Percentiles rank a stretch among this genome's conserved stretches.
Evolutionary conservation across 64 coral and sea anemone genomes (phyloP).

Genomic region (Montipora sp.): DNA sequence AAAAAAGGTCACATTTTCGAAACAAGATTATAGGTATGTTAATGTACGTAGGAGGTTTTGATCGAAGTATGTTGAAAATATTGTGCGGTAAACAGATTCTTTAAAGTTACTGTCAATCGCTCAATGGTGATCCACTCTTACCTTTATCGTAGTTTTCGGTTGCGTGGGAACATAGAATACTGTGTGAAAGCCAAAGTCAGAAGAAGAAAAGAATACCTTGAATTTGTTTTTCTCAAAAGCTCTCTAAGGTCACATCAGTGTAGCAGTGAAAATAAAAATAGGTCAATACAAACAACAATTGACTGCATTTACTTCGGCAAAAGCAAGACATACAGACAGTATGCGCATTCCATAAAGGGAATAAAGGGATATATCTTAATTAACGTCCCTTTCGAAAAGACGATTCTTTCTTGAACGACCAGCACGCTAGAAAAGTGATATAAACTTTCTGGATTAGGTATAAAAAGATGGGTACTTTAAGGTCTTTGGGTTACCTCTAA

Average conservation of each 20-base stretch:
- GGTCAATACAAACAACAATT: not conserved
- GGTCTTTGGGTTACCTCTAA: not conserved
- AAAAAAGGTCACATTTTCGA: no score
- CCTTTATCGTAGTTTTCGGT: not conserved
- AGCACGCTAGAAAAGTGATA: not conserved
- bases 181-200: not conserved
- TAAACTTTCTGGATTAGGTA: no score
- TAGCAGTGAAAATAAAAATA: not conserved
- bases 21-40: no score
- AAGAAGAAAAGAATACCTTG: no score
- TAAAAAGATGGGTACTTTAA: not conserved
- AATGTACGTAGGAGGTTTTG: no score
- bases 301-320: not conserved
- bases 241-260: not conserved
- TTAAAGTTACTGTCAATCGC: not conserved
- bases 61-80: no score
- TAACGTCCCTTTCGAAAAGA: not conserved
- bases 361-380: not conserved
- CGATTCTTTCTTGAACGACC: not conserved
- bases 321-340: not conserved
- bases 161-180: not conserved
- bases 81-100: not conserved
- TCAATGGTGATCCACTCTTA: not conserved
- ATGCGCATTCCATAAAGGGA: not conserved
- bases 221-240: not conserved